These are phyloP conservation scores for Dipus sagitta DNA, from an alignment of 2,797 vertebrate species.

Conservation along the genomic window DNA sequence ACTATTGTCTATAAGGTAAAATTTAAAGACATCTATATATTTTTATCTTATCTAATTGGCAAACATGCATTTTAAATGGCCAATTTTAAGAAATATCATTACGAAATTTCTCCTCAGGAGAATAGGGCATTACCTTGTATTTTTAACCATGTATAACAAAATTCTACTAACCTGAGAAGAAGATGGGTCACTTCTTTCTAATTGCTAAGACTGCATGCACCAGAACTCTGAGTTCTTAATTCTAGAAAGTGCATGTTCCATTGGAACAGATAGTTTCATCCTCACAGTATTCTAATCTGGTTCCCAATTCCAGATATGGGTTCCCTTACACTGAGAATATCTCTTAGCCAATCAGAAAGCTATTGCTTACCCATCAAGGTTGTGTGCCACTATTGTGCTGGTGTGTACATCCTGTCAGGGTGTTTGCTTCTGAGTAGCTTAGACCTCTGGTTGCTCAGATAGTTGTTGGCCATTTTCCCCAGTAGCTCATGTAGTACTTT, in stretches of 20 bases:
- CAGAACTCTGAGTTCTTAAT: not conserved
- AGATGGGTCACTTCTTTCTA: not conserved
- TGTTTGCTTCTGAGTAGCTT: too few relatives aligned
- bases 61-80: not conserved
- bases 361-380: too few relatives aligned
- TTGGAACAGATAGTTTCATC: not conserved
- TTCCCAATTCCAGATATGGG: too few relatives aligned
- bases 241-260: not conserved
- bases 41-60: constrained; percentile 23
- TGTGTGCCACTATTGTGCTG: too few relatives aligned
- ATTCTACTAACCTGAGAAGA: not conserved
- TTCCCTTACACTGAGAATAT: too few relatives aligned
- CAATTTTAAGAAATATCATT: constrained; percentile 18
- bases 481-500: too few relatives aligned
- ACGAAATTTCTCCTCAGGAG: not conserved
- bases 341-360: too few relatives aligned
- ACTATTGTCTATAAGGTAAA: not conserved
- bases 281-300: too few relatives aligned
- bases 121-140: not conserved
- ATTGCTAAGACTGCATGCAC: not conserved
- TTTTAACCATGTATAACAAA: not conserved
- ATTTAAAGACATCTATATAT: not conserved
- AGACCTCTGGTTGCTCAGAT: too few relatives aligned
- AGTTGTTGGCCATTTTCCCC: too few relatives aligned
- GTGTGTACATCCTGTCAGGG: too few relatives aligned